Evolutionary conservation across 2,113 vertebrate species (phyloP).

Genomic region (Apodemus speciosus): DNA sequence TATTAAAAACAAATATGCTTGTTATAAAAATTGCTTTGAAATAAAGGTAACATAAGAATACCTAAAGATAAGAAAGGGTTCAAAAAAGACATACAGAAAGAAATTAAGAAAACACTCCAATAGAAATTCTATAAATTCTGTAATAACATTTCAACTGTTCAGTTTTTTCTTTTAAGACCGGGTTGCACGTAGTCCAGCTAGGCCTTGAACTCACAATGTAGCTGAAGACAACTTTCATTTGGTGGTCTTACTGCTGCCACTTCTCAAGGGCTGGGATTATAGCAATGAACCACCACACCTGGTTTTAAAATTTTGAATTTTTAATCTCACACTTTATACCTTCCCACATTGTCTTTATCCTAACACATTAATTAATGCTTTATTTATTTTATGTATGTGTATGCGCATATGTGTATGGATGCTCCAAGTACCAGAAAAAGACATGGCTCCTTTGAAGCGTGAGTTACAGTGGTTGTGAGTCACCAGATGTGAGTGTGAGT

Average conservation of each 20-base stretch:
- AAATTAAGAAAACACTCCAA: background rate
- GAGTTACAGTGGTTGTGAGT: no score
- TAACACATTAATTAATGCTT: background rate
- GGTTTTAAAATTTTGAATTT: background rate
- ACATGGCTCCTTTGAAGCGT: no score
- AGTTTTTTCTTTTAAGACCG: background rate
- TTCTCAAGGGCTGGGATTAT: background rate
- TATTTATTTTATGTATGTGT: background rate
- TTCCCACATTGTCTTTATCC: background rate
- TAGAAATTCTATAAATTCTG: background rate
- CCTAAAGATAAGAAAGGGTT: background rate
- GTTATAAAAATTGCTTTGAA: background rate
- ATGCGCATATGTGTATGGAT: no score
- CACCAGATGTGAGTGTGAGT: no score
- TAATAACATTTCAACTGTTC: no score
- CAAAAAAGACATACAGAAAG: background rate
- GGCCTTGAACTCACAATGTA: background rate
- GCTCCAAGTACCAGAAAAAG: no score
- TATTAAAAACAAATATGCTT: background rate
- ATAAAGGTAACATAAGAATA: background rate
- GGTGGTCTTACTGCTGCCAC: background rate
- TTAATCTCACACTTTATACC: background rate
- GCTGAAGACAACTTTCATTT: background rate
- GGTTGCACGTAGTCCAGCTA: background rate
- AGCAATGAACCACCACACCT: background rate